Evolutionary conservation across 2,113 vertebrate species (phyloP), one percentile per base, ranked within the genome.

Genomic region (Machaerirhynchus nigripectus): DNA sequence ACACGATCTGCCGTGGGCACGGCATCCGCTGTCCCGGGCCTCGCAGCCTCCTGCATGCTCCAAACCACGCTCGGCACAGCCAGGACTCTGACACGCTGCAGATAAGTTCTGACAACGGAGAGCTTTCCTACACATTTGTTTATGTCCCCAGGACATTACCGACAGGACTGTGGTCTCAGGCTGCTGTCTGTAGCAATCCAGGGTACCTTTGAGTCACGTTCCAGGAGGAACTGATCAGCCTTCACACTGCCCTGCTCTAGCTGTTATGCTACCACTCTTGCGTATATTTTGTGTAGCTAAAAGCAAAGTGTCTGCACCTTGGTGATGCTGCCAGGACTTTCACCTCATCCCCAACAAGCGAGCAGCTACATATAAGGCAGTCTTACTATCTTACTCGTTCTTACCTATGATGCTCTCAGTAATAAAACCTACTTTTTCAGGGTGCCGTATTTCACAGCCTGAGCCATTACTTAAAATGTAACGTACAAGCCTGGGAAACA

Each of bases 1-100:
- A 40, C 96, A 81, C 0, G 1, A 6, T 3, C 12, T 1, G 24
- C 47, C 1, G 3, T 0, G 20, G 49, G 33, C 49, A 15, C 3
- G 1, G 18, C 30, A 4, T 0, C 23, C 1, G 9, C 22, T 13
- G 22, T 8, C 23, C 28, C 31, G 0, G 4, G 15, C 17, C 46
- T 2, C 13, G 10, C 11, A 23, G 71, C 35, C 20, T 27, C 35
- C 61, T 10, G 40, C 26, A 3, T 0, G 14, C 28, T 50, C 28
- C 44, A 46, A 56, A 60, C 65, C 40, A 7, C 0, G 1, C 44
- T 23, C 2, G 2, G 50, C 1, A 0, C 71, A 15, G 77, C 24
- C 64, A 16, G 35, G 61, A 11, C 59, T 24, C 3, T 9, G 22
- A 35, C 16, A 46, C 0, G 15, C 24, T 3, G 18, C 33, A 30